Conservation (phyloP, 2,113 vertebrate species). For the Oxyura jamaicensis region DNA sequence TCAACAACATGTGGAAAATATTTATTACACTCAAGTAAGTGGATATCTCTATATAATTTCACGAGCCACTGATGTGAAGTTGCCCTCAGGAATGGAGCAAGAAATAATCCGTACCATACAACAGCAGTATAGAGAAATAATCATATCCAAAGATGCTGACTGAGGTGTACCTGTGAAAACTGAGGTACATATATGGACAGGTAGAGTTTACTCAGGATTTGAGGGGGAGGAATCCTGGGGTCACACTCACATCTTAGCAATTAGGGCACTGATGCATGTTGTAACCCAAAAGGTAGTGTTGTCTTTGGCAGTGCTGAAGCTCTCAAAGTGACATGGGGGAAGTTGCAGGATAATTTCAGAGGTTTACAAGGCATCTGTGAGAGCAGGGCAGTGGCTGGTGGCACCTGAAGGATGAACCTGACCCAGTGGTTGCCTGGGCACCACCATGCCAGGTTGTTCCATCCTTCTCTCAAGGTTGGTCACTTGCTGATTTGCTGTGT, state of each 20-base stretch:
- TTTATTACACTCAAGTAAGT: not conserved
- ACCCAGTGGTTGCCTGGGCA: not conserved
- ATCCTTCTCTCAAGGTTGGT: not conserved
- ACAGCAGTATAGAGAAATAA: not conserved
- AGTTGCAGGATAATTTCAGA: not conserved
- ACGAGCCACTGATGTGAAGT: not conserved
- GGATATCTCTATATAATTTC: not conserved
- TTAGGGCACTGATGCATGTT: too few relatives aligned
- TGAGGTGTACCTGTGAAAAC: not conserved
- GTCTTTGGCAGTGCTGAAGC: not conserved
- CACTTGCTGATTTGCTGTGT: accelerated
- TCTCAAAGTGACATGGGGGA: not conserved
- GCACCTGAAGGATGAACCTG: not conserved
- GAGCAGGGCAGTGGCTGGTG: not conserved
- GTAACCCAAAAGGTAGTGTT: not conserved
- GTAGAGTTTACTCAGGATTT: accelerated
- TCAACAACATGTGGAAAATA: not conserved
- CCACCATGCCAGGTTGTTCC: accelerated
- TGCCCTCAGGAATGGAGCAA: not conserved
- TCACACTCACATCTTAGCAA: not conserved
- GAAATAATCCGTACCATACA: not conserved
- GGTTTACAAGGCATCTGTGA: not conserved
- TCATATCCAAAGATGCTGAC: not conserved
- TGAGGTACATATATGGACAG: not conserved
- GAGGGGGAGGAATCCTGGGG: not conserved